Evolutionary conservation across 2,888 invertebrate species (phyloP), one percentile per base, ranked within the genome.

Genomic region (Apamea monoglypha): DNA sequence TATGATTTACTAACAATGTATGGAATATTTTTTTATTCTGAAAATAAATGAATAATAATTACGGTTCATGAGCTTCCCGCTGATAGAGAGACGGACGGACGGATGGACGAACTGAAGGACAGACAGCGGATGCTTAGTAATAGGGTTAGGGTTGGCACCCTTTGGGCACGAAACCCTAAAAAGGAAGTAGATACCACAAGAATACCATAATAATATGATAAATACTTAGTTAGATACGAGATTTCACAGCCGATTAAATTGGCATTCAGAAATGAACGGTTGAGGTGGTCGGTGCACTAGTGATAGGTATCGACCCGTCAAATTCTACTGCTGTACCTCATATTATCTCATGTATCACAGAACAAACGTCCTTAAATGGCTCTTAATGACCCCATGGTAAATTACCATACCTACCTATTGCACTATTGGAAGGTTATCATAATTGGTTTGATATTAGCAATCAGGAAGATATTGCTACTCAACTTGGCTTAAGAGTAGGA

Each of bases 391-490:
- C 36, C 18, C 4, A 53, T 29, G 5, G 4, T 36, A n/a, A 64
- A 53, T n/a, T 21, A 25, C 14, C 25, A 2, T 21, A 18, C 2
- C 10, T 14, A 74, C 1, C 25, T 25, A 74, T 18, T 29, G 1
- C n/a, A 32, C 18, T 64, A 0, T 32, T 44, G 16, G 44, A 32
- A 77, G 32, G 36, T 61, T 40, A 75, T 44, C 12, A 12, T 47
- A 56, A 56, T 36, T 76, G 21, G 10, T 77, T 77, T 77, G 5
- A 29, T 59, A 66, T 77, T 76, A 77, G n/a, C 36, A 14, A 18
- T 25, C 36, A 67, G n/a, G 8, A 78, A 29, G 16, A 47, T 7
- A 10, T n/a, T n/a, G 14, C 2, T 53, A 36, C 21, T 25, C 16
- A 50, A 14, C 29, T 69, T 29, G 21, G 21, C 21, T 21, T 50